Base-by-base conservation (phyloP, 2,888 invertebrate species). In the Agrenia bidenticulata region DNA sequence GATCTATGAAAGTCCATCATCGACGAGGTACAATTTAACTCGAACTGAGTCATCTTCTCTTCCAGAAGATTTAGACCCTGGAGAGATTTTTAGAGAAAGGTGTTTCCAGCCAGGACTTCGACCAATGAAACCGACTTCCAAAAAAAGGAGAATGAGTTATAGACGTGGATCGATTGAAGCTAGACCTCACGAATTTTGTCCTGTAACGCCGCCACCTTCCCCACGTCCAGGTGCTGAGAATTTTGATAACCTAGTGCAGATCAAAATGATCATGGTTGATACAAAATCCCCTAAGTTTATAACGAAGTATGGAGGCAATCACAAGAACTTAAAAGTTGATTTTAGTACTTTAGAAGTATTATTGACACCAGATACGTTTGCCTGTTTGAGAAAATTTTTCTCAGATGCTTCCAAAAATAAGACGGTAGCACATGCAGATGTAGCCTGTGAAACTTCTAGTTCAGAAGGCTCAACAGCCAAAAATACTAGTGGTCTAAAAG, bases 321-420 rank as follows among this genome's bases (percentile, higher is more conserved):
- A 86, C 81, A 82, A 87, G n/a, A 85, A 85, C 49, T 85, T 88
- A 72, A 83, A 86, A 60, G 87, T 96, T 23, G 92, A 95, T 78
- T 95, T 96, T 80, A 95, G 94, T 79, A 89, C 92, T 77, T 82
- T 97, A 75, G 93, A 96, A 80, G 83, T 96, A 70, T 89, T 92
- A 32, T 53, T 76, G 1, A 73, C 72, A 1, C 76, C 76, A 0
- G 70, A 69, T 37, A 70, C 76, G 0, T 76, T 74, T 63, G 53
- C 68, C 7, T 69, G 69, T 49, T 53, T 76, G 11, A 65, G 76
- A 17, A 64, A 66, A 49, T 76, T 76, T 57, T 76, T 76, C 49
- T 54, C 69, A 19, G 76, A 76, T 27, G 76, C 74, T 19, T 57
- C 63, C 1, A 67, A 69, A 21, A 39, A 67, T 32, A 66, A 26